phyloP scores from a whole-genome alignment of 2,888 invertebrate genomes.

The Acronicta alni region DNA sequence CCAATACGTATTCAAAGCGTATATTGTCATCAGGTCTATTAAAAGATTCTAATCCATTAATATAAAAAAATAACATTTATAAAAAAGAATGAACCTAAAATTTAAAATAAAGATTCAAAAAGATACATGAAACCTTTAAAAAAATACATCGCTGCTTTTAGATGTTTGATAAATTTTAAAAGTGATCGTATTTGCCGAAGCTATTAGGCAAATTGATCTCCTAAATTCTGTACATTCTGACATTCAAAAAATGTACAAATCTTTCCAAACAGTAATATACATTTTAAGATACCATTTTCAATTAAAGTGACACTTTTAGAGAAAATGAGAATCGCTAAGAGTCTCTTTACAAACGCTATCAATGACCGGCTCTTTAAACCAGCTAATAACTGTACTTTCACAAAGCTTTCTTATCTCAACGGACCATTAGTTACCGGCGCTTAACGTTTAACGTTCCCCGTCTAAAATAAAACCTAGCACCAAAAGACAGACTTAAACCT shows the following conservation, averaged over 20 bases:
- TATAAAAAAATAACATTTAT: too few relatives aligned
- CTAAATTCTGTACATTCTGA: not conserved
- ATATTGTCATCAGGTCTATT: too few relatives aligned
- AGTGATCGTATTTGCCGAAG: too few relatives aligned
- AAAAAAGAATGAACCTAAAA: too few relatives aligned
- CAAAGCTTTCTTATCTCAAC: conserved; percentile 79
- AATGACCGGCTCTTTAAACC: conserved; percentile 56
- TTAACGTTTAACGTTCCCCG: conserved; percentile 70
- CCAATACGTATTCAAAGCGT: too few relatives aligned
- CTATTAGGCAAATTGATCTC: too few relatives aligned
- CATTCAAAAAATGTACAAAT: not conserved
- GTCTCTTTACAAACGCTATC: conserved; percentile 33
- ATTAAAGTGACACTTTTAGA: conserved; percentile 9
- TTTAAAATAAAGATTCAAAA: too few relatives aligned
- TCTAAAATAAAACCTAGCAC: conserved; percentile 74
- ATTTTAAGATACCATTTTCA: conserved; percentile 3
- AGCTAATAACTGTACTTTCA: conserved; percentile 62
- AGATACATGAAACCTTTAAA: too few relatives aligned
- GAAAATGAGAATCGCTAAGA: conserved; percentile 22
- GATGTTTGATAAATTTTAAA: too few relatives aligned
- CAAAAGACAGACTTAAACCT: conserved; percentile 62
- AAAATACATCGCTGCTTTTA: too few relatives aligned
- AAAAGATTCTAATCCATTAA: too few relatives aligned
- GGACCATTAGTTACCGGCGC: conserved; percentile 78
- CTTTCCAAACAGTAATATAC: not conserved